These are phyloP conservation scores for Tipula vernalis DNA, from an alignment of 2,888 invertebrate genomes.

Conservation along the genomic window DNA sequence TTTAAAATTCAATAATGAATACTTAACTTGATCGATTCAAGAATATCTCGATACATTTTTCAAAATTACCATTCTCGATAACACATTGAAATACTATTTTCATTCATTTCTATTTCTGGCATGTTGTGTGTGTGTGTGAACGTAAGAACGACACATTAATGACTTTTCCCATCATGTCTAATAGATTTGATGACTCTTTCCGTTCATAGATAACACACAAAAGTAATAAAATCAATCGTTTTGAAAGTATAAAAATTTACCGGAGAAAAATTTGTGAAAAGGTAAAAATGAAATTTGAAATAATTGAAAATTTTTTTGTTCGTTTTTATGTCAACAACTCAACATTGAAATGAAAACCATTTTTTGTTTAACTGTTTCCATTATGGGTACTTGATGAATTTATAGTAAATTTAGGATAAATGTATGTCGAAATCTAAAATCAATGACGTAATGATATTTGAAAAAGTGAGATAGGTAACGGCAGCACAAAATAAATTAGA, in stretches of 20 bases:
- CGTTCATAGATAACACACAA: not conserved
- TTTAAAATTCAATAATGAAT: not conserved
- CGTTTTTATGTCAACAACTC: no score
- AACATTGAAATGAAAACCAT: not conserved
- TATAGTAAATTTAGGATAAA: not conserved
- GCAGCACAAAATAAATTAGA: not conserved
- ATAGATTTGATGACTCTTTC: not conserved
- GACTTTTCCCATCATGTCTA: not conserved
- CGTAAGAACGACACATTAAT: not conserved
- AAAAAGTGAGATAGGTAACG: not conserved
- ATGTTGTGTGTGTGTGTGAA: not conserved
- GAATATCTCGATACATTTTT: not conserved
- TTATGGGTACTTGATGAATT: not conserved
- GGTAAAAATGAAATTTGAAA: not conserved
- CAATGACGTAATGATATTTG: not conserved
- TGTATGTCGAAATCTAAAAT: not conserved
- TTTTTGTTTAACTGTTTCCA: not conserved
- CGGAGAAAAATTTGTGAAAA: not conserved
- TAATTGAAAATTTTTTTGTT: not conserved
- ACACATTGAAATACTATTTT: not conserved
- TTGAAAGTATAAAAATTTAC: not conserved
- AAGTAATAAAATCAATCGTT: not conserved
- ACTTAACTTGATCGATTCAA: not conserved
- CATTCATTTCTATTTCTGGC: not conserved
- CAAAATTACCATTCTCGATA: not conserved